Evolutionary conservation across 2,113 vertebrate species (phyloP).

Genomic region (Ammodytes dubius): DNA sequence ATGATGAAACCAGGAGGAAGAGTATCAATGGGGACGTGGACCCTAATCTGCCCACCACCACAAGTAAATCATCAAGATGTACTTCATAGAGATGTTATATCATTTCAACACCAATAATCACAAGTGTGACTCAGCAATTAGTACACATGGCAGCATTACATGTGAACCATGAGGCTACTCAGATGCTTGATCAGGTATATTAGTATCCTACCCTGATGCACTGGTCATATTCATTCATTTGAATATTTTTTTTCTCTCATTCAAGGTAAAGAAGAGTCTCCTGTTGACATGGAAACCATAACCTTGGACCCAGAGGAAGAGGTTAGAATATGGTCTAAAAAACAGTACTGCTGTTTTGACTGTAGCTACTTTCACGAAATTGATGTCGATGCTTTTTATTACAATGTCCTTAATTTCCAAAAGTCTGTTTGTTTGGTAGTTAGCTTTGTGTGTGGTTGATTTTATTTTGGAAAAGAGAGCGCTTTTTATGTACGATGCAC

Average conservation of each 20-base stretch:
- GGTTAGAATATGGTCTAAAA: constrained; percentile 80
- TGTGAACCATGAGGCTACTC: not conserved
- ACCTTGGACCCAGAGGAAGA: constrained; percentile 95
- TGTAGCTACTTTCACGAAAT: not conserved
- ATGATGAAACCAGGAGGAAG: constrained; percentile 92
- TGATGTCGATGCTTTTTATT: not conserved
- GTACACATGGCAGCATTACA: not conserved
- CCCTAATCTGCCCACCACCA: constrained; percentile 80
- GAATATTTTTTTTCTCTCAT: not conserved
- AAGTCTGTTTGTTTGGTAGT: not conserved
- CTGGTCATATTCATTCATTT: not conserved
- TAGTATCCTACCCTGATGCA: not conserved
- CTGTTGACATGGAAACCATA: constrained; percentile 98
- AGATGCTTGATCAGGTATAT: not conserved
- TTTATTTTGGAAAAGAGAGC: not conserved
- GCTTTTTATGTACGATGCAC: not conserved
- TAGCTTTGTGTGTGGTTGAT: not conserved
- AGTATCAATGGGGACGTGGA: constrained; percentile 87
- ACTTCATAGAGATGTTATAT: not conserved
- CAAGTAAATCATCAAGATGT: constrained; percentile 56
- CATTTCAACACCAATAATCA: not conserved
- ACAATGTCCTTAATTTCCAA: not conserved
- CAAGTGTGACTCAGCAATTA: not conserved
- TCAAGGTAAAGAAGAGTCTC: constrained; percentile 91
- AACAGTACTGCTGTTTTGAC: not conserved